These are phyloP conservation scores for Phymanthus crucifer DNA, from an alignment of 92 coral and sea anemone genomes.

Conservation along the genomic window DNA sequence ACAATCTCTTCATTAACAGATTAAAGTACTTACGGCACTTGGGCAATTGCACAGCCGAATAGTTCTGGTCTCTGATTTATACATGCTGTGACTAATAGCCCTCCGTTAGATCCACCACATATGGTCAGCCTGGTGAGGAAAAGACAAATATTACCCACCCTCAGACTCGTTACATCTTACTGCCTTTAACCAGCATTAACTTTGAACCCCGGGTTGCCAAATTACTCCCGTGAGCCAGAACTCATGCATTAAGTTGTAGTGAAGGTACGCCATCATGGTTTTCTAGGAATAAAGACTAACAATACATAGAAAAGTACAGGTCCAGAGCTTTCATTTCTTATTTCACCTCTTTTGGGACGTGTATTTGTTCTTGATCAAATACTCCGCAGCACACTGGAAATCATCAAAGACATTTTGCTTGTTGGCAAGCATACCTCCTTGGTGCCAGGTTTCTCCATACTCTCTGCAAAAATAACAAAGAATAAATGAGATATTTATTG, in stretches of 20 bases:
- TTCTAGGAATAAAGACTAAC: not conserved
- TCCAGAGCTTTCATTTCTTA: too few relatives aligned
- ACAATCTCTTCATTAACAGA: too few relatives aligned
- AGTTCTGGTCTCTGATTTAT: constrained; percentile 92
- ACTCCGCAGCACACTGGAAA: constrained; percentile 87
- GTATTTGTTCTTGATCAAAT: constrained; percentile 71
- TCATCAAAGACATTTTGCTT: constrained; percentile 98
- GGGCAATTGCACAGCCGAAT: constrained; percentile 89
- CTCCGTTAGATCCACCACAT: constrained; percentile 98
- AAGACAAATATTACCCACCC: too few relatives aligned
- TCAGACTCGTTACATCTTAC: too few relatives aligned
- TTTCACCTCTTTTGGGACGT: constrained; percentile 75
- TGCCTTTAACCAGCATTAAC: too few relatives aligned
- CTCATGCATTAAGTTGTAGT: too few relatives aligned
- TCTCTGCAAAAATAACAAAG: constrained; percentile 48
- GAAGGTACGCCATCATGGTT: too few relatives aligned
- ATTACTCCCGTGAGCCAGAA: too few relatives aligned
- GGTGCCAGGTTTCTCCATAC: constrained; percentile 99
- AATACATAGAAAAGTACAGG: too few relatives aligned
- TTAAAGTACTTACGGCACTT: constrained; percentile 82
- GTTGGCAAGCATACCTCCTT: constrained; percentile 83
- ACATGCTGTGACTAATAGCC: constrained; percentile 92
- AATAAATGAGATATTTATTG: too few relatives aligned
- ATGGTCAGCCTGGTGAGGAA: constrained; percentile 67
- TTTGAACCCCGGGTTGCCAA: too few relatives aligned